These are phyloP conservation scores for Nemurella pictetii DNA, from an alignment of 2,888 invertebrate species.

Conservation along the genomic window DNA sequence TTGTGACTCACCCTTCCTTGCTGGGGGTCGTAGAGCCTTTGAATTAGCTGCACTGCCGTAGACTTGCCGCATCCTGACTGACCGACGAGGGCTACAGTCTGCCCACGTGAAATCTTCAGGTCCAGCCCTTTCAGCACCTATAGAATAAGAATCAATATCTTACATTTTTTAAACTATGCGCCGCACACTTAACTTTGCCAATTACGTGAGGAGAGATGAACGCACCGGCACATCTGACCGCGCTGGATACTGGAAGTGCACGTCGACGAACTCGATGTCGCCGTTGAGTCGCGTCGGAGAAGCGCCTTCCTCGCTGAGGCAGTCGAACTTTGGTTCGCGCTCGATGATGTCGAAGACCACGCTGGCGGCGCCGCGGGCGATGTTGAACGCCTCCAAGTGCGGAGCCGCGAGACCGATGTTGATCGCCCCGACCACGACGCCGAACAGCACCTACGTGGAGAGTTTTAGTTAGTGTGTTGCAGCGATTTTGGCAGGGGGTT, in stretches of 20 bases:
- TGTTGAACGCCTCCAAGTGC: conserved; percentile 72
- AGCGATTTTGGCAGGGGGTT: no score
- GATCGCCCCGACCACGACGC: conserved; percentile 75
- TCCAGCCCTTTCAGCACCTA: conserved; percentile 69
- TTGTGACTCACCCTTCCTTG: conserved; percentile 52
- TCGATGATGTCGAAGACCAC: conserved; percentile 74
- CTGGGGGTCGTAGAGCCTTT: conserved; percentile 71
- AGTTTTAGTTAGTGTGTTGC: no score
- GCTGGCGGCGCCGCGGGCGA: conserved; percentile 72
- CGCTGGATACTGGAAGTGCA: conserved; percentile 78
- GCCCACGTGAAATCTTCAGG: conserved; percentile 63
- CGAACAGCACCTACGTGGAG: conserved; percentile 68
- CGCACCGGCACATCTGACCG: conserved; percentile 68
- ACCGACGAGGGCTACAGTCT: conserved; percentile 73
- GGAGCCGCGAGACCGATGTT: conserved; percentile 76
- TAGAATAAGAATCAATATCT: no score
- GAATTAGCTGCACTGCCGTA: conserved; percentile 74
- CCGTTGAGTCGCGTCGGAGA: conserved; percentile 62
- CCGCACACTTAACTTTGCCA: no score
- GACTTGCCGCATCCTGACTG: conserved; percentile 82
- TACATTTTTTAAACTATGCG: no score
- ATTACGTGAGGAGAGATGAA: neutral
- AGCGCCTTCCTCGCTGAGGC: conserved; percentile 63
- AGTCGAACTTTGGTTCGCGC: conserved; percentile 71
- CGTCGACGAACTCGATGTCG: conserved; percentile 66